Conservation (phyloP, 2,797 vertebrate genomes). For the Petrocephalus schoutedeni region DNA sequence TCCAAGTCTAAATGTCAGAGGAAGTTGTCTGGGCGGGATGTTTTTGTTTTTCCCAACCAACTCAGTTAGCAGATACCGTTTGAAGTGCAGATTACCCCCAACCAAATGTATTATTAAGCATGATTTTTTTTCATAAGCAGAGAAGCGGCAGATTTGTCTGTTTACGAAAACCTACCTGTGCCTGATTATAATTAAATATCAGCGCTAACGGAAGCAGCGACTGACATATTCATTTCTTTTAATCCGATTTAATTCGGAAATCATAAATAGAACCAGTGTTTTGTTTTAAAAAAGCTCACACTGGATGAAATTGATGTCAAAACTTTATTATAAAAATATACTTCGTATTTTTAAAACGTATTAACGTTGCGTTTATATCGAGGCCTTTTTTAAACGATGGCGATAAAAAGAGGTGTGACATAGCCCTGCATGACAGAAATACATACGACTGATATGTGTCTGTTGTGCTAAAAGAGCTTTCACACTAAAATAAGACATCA, state of each 20-base stretch:
- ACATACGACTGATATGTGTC: not conserved
- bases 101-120: conserved; percentile 11
- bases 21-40: conserved; percentile 11
- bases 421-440: not conserved
- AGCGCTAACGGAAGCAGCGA: not conserved
- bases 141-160: not conserved
- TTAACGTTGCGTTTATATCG: not conserved
- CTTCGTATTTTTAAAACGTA: not conserved
- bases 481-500: not conserved
- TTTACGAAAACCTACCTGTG: not conserved
- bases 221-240: not conserved
- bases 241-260: not conserved
- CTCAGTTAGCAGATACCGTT: not conserved
- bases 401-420: not conserved
- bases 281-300: not conserved
- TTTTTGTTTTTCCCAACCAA: not conserved
- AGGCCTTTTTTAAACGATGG: not conserved
- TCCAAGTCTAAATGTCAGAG: conserved; percentile 14
- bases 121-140: not conserved
- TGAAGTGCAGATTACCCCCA: conserved; percentile 13
- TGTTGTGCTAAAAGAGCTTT: not conserved
- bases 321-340: not conserved
- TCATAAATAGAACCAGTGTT: not conserved
- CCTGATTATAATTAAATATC: not conserved
- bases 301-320: not conserved